These are phyloP conservation scores for Peromyscus leucopus DNA, from an alignment of 2,113 vertebrate genomes.

Conservation along the genomic window DNA sequence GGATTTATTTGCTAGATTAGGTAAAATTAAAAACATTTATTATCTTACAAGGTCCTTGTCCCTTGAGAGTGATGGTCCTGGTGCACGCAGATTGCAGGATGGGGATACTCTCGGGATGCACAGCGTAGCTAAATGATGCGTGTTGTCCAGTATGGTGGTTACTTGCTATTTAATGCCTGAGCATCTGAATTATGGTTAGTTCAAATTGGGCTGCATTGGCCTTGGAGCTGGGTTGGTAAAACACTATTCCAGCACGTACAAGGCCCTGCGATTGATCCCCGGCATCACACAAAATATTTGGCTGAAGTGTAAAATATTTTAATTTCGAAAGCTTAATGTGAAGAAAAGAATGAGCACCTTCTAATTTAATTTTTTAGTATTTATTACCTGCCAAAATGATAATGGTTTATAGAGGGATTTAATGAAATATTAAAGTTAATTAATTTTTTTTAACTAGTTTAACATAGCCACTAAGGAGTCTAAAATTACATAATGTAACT, in stretches of 20 bases:
- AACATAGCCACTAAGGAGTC: background rate
- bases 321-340: conserved; percentile 11
- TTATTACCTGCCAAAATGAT: background rate
- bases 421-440: conserved; percentile 53
- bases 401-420: background rate
- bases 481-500: background rate
- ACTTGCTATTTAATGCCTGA: background rate
- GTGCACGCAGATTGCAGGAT: background rate
- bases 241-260: background rate
- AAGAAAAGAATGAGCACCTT: conserved; percentile 13
- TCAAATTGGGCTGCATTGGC: background rate
- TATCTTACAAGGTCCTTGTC: background rate
- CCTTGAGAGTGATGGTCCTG: background rate
- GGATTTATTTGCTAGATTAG: conserved; percentile 23
- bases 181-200: background rate
- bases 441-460: background rate
- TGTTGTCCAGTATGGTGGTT: background rate
- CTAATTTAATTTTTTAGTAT: background rate
- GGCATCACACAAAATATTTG: background rate
- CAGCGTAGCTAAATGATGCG: background rate
- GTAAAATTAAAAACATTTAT: background rate
- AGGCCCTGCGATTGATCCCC: background rate
- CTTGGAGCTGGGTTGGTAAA: background rate
- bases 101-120: background rate
- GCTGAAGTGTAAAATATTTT: background rate